Evolutionary conservation across 2,888 invertebrate genomes (phyloP).

Genomic region (Dastarcus helophoroides): DNA sequence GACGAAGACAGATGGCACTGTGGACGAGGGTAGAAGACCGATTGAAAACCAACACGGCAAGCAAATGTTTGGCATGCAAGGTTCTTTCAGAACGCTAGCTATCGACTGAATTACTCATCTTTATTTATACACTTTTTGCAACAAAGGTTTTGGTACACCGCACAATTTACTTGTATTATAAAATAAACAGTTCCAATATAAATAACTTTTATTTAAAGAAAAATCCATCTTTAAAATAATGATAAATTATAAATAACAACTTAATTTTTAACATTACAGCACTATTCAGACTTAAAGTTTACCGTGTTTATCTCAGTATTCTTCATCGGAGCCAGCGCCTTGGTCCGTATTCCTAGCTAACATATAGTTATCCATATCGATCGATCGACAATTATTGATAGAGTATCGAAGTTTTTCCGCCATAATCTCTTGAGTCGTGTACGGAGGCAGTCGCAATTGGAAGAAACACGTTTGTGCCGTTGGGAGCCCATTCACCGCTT

Average conservation of each 20-base stretch:
- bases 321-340: conserved; percentile 39
- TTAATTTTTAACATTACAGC: conserved; percentile 2
- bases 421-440: conserved; percentile 47
- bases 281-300: conserved; percentile 3
- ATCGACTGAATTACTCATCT: no score
- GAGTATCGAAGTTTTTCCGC: conserved; percentile 51
- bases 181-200: no score
- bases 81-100: conserved; percentile 46
- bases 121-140: no score
- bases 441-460: conserved; percentile 50
- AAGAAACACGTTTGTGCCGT: conserved; percentile 54
- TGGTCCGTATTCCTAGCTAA: conserved; percentile 46
- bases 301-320: conserved; percentile 24
- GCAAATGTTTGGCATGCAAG: conserved; percentile 36
- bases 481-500: conserved; percentile 46
- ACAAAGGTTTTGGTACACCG: no score
- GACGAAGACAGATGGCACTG: conserved; percentile 48
- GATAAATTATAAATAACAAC: conserved; percentile 6
- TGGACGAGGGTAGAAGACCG: conserved; percentile 44
- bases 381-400: conserved; percentile 53
- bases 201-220: no score
- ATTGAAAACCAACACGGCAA: conserved; percentile 31
- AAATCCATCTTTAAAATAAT: conserved; percentile 6
- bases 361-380: conserved; percentile 62
- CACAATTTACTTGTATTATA: no score